phyloP scores from a whole-genome alignment of 2,888 invertebrate species.

The Troides oblongomaculatus region DNA sequence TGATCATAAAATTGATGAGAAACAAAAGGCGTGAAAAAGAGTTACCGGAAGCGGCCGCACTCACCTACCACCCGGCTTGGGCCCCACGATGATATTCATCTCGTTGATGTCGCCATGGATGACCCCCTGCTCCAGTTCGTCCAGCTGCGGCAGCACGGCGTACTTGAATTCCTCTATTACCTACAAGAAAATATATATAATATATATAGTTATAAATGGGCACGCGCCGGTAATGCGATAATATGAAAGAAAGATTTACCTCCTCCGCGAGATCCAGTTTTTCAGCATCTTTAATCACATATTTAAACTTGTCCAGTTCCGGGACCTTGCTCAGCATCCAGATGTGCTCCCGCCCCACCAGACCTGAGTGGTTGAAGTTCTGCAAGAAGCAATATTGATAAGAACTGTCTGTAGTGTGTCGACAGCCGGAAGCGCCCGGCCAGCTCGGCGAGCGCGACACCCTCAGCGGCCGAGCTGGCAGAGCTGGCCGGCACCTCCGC shows the following conservation, averaged over 20 bases:
- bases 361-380: slow-evolving; percentile 86
- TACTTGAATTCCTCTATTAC: slow-evolving; percentile 83
- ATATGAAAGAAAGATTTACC: slow-evolving; percentile 41
- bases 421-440: too few relatives aligned
- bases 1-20: too few relatives aligned
- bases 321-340: slow-evolving; percentile 89
- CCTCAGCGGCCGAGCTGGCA: too few relatives aligned
- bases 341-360: slow-evolving; percentile 82
- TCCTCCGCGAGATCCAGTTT: slow-evolving; percentile 80
- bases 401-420: neutral
- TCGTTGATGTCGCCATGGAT: slow-evolving; percentile 97
- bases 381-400: slow-evolving; percentile 46
- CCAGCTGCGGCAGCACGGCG: slow-evolving; percentile 80
- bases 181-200: slow-evolving; percentile 38
- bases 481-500: too few relatives aligned
- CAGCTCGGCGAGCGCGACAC: too few relatives aligned
- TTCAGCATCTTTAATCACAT: slow-evolving; percentile 82
- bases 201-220: too few relatives aligned
- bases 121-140: slow-evolving; percentile 82
- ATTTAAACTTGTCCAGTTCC: slow-evolving; percentile 84
- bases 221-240: too few relatives aligned
- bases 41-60: slow-evolving; percentile 6
- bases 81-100: slow-evolving; percentile 87
- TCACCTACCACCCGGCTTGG: slow-evolving; percentile 62
- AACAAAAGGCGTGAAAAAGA: neutral